Conservation (phyloP, 2,888 invertebrate species). For the Mythimna albipuncta region DNA sequence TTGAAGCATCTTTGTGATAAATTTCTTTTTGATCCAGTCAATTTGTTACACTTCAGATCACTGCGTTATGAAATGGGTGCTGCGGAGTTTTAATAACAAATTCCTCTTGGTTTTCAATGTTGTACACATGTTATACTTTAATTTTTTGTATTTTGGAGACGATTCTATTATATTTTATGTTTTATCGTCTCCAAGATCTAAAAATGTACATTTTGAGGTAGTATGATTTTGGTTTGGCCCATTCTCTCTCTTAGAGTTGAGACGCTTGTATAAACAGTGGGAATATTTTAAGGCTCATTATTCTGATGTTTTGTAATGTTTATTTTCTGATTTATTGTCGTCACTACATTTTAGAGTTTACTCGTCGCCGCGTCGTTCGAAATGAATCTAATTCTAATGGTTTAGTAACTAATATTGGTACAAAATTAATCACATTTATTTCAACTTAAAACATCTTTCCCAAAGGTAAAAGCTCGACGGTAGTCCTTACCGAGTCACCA, state of each 20-base stretch:
- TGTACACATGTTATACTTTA: background rate
- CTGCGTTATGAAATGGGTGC: conserved; percentile 15
- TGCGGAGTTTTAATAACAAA: conserved; percentile 22
- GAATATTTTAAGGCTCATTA: no score
- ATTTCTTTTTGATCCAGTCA: conserved; percentile 56
- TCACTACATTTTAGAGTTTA: background rate
- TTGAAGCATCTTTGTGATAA: conserved; percentile 57
- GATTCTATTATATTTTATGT: no score
- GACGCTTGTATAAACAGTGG: no score
- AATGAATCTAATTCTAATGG: background rate
- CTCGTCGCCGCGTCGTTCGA: background rate
- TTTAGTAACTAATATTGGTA: background rate
- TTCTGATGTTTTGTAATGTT: background rate
- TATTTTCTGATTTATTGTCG: background rate
- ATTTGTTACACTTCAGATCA: conserved; percentile 52
- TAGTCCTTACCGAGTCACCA: no score
- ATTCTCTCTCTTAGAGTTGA: no score
- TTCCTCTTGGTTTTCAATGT: conserved; percentile 11
- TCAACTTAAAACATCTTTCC: background rate
- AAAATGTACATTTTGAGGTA: no score
- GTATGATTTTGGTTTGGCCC: no score
- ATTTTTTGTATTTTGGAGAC: background rate
- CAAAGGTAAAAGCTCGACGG: no score
- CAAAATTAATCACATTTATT: background rate
- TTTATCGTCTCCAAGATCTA: no score